A percentile compares a stretch with the other conserved stretches of the same genome.
phyloP scores from a whole-genome alignment of 2,113 vertebrate species.

The Spea multiplicata region DNA sequence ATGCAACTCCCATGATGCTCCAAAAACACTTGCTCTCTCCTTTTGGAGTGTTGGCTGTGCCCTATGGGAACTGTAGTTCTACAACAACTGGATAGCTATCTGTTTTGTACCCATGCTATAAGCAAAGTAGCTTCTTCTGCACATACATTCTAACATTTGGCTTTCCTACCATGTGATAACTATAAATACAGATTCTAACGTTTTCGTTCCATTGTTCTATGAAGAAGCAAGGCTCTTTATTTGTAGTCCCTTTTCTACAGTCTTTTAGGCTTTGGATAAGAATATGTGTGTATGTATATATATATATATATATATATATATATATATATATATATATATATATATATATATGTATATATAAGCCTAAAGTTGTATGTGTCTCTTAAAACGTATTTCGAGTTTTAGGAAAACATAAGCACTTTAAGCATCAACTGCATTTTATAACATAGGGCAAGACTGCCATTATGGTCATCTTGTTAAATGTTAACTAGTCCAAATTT shows the following conservation, averaged over 20 bases:
- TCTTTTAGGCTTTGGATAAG: slow-evolving; percentile 24
- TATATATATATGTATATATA: neutral
- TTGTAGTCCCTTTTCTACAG: slow-evolving; percentile 25
- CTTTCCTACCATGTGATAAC: neutral
- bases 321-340: too few relatives aligned
- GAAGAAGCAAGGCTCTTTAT: slow-evolving; percentile 10
- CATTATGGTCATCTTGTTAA: slow-evolving; percentile 13
- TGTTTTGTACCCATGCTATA: neutral
- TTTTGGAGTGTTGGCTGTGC: too few relatives aligned
- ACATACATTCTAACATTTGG: neutral
- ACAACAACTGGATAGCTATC: too few relatives aligned
- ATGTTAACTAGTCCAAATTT: slow-evolving; percentile 5
- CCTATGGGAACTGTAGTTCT: too few relatives aligned
- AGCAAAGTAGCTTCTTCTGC: neutral
- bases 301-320: too few relatives aligned
- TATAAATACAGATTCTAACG: slow-evolving; percentile 1
- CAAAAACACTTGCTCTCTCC: too few relatives aligned
- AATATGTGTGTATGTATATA: too few relatives aligned
- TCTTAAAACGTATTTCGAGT: neutral
- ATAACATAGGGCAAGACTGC: slow-evolving; percentile 16
- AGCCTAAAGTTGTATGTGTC: slow-evolving; percentile 16
- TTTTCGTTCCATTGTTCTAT: slow-evolving; percentile 35
- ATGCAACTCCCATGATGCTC: too few relatives aligned
- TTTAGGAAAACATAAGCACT: slow-evolving; percentile 19
- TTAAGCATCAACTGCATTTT: slow-evolving; percentile 4